A percentile compares a stretch with the other conserved stretches of the same genome.
Conservation (phyloP, 2,797 vertebrate species). For the Denticeps clupeoides region DNA sequence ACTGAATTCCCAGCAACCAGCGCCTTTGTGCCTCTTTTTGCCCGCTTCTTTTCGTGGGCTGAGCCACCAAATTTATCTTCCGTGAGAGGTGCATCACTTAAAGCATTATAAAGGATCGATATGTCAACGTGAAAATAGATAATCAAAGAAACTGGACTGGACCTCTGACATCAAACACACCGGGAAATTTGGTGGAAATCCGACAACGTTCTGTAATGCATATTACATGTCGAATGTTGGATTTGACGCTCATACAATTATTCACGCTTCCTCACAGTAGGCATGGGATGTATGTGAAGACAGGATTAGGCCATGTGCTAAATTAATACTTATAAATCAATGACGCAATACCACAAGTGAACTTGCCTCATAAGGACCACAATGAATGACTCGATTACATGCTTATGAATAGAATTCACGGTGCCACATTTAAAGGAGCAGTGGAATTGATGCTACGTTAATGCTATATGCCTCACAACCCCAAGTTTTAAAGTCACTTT, state of each 20-base stretch:
- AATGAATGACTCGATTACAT: too few species aligned
- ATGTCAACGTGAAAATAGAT: background rate
- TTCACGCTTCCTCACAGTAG: background rate
- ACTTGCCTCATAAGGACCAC: too few species aligned
- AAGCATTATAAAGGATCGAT: background rate
- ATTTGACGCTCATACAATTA: background rate
- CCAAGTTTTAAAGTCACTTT: too few species aligned
- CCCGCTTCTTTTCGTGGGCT: too few species aligned
- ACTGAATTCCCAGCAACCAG: constrained; percentile 30
- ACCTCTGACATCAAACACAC: background rate
- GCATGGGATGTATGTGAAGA: background rate
- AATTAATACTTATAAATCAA: background rate
- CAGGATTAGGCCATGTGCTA: background rate
- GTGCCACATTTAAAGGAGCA: too few species aligned
- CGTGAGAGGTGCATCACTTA: background rate
- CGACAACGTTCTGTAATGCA: background rate
- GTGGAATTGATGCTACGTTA: too few species aligned
- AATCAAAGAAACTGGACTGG: background rate
- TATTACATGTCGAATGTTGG: background rate
- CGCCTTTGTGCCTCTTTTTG: constrained; percentile 30
- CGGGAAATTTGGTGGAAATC: background rate
- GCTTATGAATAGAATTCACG: too few species aligned
- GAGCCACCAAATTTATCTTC: background rate
- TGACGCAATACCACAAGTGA: too few species aligned
- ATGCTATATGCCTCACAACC: too few species aligned